Evolutionary conservation across 2,888 invertebrate species (phyloP), one percentile per base, ranked within the genome.

Genomic region (Ypsolopha sequella): DNA sequence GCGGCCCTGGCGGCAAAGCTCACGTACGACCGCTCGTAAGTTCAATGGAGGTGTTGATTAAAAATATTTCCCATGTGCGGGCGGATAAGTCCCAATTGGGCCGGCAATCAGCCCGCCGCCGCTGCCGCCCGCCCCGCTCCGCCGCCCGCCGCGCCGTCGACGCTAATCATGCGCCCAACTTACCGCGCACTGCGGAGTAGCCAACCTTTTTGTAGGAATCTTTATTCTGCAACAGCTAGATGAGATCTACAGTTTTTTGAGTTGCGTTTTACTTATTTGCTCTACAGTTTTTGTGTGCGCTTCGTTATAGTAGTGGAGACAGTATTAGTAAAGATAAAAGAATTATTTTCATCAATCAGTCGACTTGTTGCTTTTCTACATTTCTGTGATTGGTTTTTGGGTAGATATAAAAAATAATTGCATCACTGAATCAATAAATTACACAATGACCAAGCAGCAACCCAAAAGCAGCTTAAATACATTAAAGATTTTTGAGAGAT

Each of bases 31-130:
- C 81, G 82, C 86, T 86, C 86, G 87, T 86, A 87, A 87, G 87
- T 87, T 87, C 85, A 87, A 87, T 87, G 87, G 86, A 86, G 86
- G 87, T 87, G 87, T 87, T 87, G 87, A 87, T 87, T 87, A 87
- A 87, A 87, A 87, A 87, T 87, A 87, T 87, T 87, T 86, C 87
- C 87, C 87, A 86, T 86, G 85, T 82, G 87, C 82, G 87, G 80
- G 81, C 77, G 85, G 85, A 80, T 82, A 85, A 84, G 81, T 84
- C 84, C 81, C 87, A 86, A 87, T 87, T 86, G 87, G 84, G 79
- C 81, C 70, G 73, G 84, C 86, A 87, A 85, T 87, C 85, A 85
- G 76, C 79, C 55, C 76, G 68, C 75, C 68, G 73, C 62, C 56
- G 10, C 41, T 13, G 46, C 10, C n/a, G n/a, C n/a, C n/a, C n/a